Base-by-base conservation (phyloP, 2,888 invertebrate genomes). In the Phyto melanocephala region DNA sequence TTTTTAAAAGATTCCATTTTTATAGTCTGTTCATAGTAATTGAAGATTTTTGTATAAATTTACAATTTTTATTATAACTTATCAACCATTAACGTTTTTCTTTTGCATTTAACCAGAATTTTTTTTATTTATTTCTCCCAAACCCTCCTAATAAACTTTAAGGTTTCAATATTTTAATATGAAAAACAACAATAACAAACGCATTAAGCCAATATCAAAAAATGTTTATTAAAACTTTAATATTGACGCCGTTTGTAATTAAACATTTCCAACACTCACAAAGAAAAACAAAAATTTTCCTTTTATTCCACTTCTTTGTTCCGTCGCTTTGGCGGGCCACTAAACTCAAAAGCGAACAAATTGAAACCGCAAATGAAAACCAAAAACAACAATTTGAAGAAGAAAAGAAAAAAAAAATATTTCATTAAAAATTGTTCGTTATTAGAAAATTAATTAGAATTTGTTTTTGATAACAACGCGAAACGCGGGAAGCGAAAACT, bases 381-480 rank as follows among this genome's bases (percentile, higher is more conserved):
- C 8, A 56, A 45, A 47, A 47, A 17, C 1, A 15, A 45, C 2
- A n/a, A 40, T 6, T 2, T 2, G 8, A 7, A 22, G 22, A 17
- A 20, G 40, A 42, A 22, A 24, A 45, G 15, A 45, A 13, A 67
- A 24, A 72, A 42, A 63, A 75, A 56, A 75, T 71, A 75, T 76
- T 82, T 79, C 75, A 82, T 82, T 79, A 82, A 82, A 78, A 63
- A 63, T 71, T 65, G 60, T 79, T 75, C 79, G 67, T 79, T 82
- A 79, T 82, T 82, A 79, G 65, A 82, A 82, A 82, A 82, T 82
- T 82, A 80, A 78, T 80, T 80, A 76, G 77, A 80, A 80, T 82
- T 84, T 80, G 78, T 82, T 80, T 75, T 80, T 82, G 75, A 78
- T 63, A 70, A 60, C 83, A 68, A 52, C 70, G 52, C 47, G 56